Conservation (phyloP, 37 sponge, comb jelly and placozoan species). For the Halichondria panicea region DNA sequence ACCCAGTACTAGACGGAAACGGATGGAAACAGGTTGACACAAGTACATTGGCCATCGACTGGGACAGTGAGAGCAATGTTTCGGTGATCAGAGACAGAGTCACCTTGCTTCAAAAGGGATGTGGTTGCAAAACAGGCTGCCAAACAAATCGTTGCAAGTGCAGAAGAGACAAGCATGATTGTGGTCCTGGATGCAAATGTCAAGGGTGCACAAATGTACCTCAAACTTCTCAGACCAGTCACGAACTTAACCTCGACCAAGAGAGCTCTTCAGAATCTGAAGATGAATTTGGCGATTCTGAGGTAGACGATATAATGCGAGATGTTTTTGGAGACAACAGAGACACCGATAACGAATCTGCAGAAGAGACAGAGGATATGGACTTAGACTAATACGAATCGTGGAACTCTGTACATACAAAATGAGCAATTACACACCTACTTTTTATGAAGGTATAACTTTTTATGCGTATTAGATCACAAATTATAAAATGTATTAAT, state of each 20-base stretch:
- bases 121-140: constrained; percentile 5
- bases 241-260: not conserved
- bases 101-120: not conserved
- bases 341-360: too few relatives aligned
- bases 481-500: too few relatives aligned
- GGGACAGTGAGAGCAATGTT: not conserved
- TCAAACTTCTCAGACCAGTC: not conserved
- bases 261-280: not conserved
- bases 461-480: too few relatives aligned
- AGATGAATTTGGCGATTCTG: not conserved
- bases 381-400: too few relatives aligned
- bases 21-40: not conserved
- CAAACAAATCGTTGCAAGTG: constrained; percentile 2
- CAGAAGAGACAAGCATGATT: not conserved
- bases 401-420: too few relatives aligned
- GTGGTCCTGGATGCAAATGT: not conserved
- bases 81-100: not conserved
- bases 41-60: not conserved
- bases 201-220: not conserved
- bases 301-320: not conserved
- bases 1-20: not conserved
- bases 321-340: not conserved
- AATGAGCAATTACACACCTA: too few relatives aligned
- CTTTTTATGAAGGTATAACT: too few relatives aligned
- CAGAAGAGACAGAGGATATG: too few relatives aligned